phyloP scores from a whole-genome alignment of 2,888 invertebrate species.

The Nymphalis polychloros region DNA sequence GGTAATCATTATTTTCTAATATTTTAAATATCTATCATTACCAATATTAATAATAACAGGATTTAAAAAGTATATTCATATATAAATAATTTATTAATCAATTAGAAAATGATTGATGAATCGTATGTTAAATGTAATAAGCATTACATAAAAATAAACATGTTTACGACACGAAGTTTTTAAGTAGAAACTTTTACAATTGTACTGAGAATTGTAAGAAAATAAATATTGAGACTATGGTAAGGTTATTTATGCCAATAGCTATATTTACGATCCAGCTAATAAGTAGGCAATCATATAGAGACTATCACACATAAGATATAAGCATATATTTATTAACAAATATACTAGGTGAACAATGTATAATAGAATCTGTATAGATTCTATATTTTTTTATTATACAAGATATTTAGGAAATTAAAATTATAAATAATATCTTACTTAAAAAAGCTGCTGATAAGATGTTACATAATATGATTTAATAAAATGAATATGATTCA shows the following conservation, averaged over 20 bases:
- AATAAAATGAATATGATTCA: no score
- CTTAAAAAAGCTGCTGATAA: no score
- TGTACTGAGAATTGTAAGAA: neutral
- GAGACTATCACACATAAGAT: neutral
- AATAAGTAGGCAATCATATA: constrained; percentile 4
- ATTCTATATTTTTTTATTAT: neutral
- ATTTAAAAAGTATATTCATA: neutral
- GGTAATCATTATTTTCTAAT: constrained; percentile 36
- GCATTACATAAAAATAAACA: neutral
- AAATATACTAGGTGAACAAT: neutral
- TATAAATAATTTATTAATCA: neutral
- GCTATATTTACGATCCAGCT: constrained; percentile 6
- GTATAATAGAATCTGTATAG: neutral
- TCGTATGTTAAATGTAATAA: neutral
- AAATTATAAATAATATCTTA: neutral
- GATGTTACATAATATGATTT: neutral
- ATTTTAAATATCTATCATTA: constrained; percentile 1
- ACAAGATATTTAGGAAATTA: neutral
- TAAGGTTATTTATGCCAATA: neutral
- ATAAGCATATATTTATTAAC: neutral
- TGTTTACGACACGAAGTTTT: neutral
- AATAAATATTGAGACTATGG: neutral
- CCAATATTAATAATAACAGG: constrained; percentile 1
- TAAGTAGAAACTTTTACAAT: neutral
- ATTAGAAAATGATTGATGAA: neutral